phyloP scores from a whole-genome alignment of 2,888 invertebrate species.

The Cryptus armator region DNA sequence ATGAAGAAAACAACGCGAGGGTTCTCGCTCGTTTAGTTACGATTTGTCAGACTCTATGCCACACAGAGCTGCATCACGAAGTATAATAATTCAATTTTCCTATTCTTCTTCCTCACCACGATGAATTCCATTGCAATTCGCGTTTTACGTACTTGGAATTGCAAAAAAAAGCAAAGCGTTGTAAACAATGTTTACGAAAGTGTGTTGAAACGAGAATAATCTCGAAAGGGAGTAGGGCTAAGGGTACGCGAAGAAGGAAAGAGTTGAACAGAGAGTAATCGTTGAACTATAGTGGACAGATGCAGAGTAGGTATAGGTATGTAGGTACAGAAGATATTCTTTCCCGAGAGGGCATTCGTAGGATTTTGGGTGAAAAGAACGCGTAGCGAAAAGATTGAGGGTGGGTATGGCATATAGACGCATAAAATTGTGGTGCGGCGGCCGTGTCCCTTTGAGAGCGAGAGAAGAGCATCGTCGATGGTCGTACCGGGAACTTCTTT shows the following conservation, averaged over 20 bases:
- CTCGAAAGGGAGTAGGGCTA: background rate
- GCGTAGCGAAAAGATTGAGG: constrained; percentile 60
- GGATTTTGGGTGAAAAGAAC: constrained; percentile 67
- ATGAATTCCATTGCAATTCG: background rate
- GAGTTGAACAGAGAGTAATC: constrained; percentile 61
- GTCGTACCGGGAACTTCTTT: constrained; percentile 73
- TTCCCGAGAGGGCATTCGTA: constrained; percentile 46
- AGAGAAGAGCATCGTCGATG: constrained; percentile 58
- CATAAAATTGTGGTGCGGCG: constrained; percentile 10
- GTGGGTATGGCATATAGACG: constrained; percentile 18
- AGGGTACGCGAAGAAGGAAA: constrained; percentile 47
- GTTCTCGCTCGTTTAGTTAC: constrained; percentile 19
- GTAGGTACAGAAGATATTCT: constrained; percentile 34
- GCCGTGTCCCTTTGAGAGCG: constrained; percentile 59
- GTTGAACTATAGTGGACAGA: constrained; percentile 64
- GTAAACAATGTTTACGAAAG: background rate
- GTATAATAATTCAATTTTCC: constrained; percentile 19
- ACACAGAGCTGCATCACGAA: background rate
- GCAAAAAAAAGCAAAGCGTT: background rate
- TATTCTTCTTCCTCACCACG: background rate
- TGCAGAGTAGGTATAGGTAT: constrained; percentile 35
- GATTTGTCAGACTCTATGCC: constrained; percentile 28
- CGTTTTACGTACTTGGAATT: background rate
- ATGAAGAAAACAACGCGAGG: constrained; percentile 65
- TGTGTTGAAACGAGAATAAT: constrained; percentile 25